Evolutionary conservation across 2,888 invertebrate species (phyloP).

Genomic region (Dolomedes plantarius): DNA sequence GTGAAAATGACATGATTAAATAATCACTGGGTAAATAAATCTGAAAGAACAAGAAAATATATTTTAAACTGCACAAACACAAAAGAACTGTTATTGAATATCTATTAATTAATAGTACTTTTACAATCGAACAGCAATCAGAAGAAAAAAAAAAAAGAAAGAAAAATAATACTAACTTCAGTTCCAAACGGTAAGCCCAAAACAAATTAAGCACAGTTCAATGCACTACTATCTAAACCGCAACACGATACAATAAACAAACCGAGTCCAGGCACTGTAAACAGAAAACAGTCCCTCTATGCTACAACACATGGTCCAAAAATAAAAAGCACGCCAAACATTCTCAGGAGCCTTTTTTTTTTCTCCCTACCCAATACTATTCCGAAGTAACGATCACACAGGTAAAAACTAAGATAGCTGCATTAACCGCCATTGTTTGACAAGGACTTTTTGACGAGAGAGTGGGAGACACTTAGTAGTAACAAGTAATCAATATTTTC

Average conservation of each 20-base stretch:
- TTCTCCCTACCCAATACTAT: no score
- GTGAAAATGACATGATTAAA: no score
- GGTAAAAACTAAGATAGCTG: conserved; percentile 1
- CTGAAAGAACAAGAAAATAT: no score
- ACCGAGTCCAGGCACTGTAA: neutral
- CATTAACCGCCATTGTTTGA: conserved; percentile 58
- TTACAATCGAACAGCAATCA: no score
- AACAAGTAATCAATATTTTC: conserved; percentile 58
- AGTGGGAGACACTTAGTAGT: conserved; percentile 9
- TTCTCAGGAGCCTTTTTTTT: neutral
- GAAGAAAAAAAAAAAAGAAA: no score
- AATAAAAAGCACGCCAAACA: neutral
- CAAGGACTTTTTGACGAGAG: conserved; percentile 43
- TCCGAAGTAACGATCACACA: neutral
- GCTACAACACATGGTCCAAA: neutral
- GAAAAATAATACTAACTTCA: no score
- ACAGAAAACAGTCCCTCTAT: neutral
- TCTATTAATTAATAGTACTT: no score
- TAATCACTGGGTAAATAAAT: no score
- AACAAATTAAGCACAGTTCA: neutral
- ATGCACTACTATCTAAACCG: neutral
- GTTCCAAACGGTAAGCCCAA: no score
- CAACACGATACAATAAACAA: neutral
- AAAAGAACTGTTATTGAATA: no score
- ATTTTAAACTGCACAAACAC: no score